Evolutionary conservation across 2,113 vertebrate genomes (phyloP).

Genomic region (Dipodomys merriami): DNA sequence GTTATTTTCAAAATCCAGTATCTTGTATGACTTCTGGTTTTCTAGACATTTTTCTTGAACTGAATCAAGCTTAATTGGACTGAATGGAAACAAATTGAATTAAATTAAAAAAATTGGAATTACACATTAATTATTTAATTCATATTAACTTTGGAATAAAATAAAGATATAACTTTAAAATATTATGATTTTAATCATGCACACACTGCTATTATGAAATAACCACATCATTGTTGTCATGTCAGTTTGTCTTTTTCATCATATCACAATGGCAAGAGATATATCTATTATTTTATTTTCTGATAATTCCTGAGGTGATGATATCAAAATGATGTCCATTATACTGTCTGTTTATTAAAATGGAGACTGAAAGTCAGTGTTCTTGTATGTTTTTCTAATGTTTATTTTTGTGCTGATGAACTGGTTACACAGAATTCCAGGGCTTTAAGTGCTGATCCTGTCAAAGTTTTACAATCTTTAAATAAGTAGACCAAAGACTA

Average conservation of each 20-base stretch:
- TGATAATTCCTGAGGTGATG: neutral
- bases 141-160: neutral
- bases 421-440: neutral
- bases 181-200: neutral
- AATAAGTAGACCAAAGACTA: neutral
- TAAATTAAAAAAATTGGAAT: neutral
- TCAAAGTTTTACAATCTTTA: neutral
- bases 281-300: conserved; percentile 8
- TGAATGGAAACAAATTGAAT: neutral
- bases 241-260: neutral
- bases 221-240: neutral
- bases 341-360: neutral
- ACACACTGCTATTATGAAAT: neutral
- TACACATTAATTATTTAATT: neutral
- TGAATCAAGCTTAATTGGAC: neutral
- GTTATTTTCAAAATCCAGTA: conserved; percentile 1
- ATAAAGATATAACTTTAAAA: conserved; percentile 37
- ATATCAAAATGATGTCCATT: neutral
- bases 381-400: neutral
- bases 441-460: neutral
- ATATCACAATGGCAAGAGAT: neutral
- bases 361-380: neutral
- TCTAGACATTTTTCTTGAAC: neutral
- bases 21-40: neutral
- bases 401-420: neutral